Evolutionary conservation across 2,888 invertebrate species (phyloP), one percentile per base, ranked within the genome.

Genomic region (Argyresthia albistria): DNA sequence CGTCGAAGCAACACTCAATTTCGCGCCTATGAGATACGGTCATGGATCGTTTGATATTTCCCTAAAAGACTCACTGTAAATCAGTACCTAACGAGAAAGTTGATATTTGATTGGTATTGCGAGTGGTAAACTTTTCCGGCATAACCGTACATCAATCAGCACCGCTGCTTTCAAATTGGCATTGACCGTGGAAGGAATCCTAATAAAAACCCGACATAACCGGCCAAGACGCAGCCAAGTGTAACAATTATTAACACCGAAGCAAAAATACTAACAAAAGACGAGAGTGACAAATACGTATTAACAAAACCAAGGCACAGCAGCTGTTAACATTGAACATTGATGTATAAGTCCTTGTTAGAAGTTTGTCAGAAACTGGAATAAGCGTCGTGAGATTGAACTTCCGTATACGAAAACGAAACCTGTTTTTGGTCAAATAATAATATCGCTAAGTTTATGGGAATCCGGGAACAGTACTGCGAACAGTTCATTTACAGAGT

Each of bases 331-430:
- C 11, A 42, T 42, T 16, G 16, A 50, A 50, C 42, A 50, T n/a
- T n/a, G n/a, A n/a, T n/a, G n/a, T 11, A 7, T 12, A 15, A 16
- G 39, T 10, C 16, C 16, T 10, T 35, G 42, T 43, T 35, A n/a
- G 8, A 25, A 12, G 42, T 11, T 55, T 51, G 39, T 43, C 46
- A 25, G 53, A 55, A 55, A 55, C 53, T 52, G 54, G 54, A 54
- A 55, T 55, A 36, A 46, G 15, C 14, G 25, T 58, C 69, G 76
- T 75, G 73, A 61, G 78, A 76, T 64, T 63, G 61, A 62, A 46
- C 77, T 83, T 84, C 83, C 83, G 80, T 59, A 66, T 80, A n/a
- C n/a, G n/a, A n/a, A n/a, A 67, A 66, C 64, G 63, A 55, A 72
- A 81, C 82, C 72, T 73, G 82, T 82, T 74, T 52, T 43, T 50